These are phyloP conservation scores for Callinectes sapidus DNA, from an alignment of 2,888 invertebrate genomes.

Conservation along the genomic window DNA sequence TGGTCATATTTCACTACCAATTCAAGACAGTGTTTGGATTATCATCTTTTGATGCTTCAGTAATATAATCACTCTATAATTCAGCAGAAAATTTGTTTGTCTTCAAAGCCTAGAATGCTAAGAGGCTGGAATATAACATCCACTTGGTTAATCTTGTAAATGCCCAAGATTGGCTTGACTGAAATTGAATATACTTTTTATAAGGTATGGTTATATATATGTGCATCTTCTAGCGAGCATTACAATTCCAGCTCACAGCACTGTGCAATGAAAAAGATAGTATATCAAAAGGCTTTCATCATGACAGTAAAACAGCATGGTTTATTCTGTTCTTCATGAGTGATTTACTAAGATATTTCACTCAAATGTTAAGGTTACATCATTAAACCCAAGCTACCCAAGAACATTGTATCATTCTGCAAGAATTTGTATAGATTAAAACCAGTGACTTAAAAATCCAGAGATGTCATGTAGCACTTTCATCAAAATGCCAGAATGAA, in stretches of 20 bases:
- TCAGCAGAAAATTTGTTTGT: neutral
- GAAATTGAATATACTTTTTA: neutral
- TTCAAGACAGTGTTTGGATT: neutral
- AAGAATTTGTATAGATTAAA: neutral
- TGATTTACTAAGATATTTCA: neutral
- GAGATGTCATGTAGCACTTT: neutral
- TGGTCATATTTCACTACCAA: neutral
- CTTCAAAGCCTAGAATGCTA: neutral
- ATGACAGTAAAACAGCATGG: neutral
- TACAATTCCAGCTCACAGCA: neutral
- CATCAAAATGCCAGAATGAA: neutral
- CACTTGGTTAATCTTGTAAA: neutral
- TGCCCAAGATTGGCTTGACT: neutral
- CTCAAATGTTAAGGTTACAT: constrained; percentile 13
- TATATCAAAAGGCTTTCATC: neutral
- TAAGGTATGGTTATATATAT: neutral
- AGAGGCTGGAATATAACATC: neutral
- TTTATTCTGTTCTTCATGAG: neutral
- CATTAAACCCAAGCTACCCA: neutral
- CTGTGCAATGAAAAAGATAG: neutral
- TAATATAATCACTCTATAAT: neutral
- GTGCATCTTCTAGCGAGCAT: neutral
- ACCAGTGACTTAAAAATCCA: neutral
- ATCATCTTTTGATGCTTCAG: neutral
- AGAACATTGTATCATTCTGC: neutral